Evolutionary conservation across 2,888 invertebrate genomes (phyloP), one percentile per base, ranked within the genome.

Genomic region (Cataglyphis altisquamis): DNA sequence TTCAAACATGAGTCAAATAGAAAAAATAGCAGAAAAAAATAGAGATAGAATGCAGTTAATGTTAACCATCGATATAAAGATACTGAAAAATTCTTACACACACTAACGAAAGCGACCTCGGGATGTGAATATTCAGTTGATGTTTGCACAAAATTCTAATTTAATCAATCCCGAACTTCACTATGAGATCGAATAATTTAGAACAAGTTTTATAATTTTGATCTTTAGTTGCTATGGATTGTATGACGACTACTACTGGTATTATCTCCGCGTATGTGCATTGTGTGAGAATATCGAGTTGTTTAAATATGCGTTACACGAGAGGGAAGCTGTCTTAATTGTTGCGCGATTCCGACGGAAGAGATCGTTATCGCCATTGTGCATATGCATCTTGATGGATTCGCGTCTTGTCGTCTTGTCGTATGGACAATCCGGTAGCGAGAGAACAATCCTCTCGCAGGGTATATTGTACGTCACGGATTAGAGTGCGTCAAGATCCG

Each of bases 321-420:
- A 57, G 62, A 36, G 48, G 18, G 68, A 86, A 80, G 84, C 84
- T 60, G 83, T 87, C 85, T 83, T 87, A 90, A 90, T 85, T 83
- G 91, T 89, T 85, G 67, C 78, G 63, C 84, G 74, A 86, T 77
- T 85, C 88, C 73, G 21, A 3, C 2, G n/a, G 67, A 57, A 15
- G 75, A 81, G 85, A 86, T 68, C 84, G 86, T 89, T 89, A 90
- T 83, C 85, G 80, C 80, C 80, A 78, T 72, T 62, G 81, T 82
- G 85, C 63, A 83, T 64, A 77, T 70, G 77, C 73, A 77, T 73
- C 84, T 77, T 82, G 84, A 84, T 83, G 77, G 72, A 77, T 55
- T 48, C 45, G 21, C 45, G 63, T 77, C 55, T 74, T 63, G 21
- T 25, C 64, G 32, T 62, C 52, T 29, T 66, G 66, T 9, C 66